These are phyloP conservation scores for Euglossa dilemma DNA, from an alignment of 1,140 invertebrate species.

Conservation along the genomic window DNA sequence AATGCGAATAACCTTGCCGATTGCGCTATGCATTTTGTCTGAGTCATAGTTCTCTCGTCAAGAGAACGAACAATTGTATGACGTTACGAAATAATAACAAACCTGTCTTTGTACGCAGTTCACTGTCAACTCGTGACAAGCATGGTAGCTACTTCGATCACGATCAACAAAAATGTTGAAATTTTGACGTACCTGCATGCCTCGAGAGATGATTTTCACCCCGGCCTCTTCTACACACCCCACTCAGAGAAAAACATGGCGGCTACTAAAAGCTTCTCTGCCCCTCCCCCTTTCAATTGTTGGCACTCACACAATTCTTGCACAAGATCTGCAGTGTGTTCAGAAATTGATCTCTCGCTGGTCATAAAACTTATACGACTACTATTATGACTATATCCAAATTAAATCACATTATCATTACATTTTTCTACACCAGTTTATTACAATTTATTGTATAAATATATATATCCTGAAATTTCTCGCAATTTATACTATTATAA, in stretches of 20 bases:
- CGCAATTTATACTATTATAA: neutral
- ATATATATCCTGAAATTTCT: too few species aligned
- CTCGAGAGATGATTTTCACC: constrained; percentile 83
- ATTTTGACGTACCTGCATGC: constrained; percentile 79
- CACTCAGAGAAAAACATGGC: constrained; percentile 82
- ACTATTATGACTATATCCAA: neutral
- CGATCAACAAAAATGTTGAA: constrained; percentile 27
- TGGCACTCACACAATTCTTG: constrained; percentile 27
- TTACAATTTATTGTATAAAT: too few species aligned
- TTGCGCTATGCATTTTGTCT: constrained; percentile 69
- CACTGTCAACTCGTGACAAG: neutral
- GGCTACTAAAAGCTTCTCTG: constrained; percentile 75
- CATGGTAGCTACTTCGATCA: neutral
- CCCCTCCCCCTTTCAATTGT: constrained; percentile 60
- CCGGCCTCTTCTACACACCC: constrained; percentile 82
- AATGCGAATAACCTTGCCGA: constrained; percentile 75
- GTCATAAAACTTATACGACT: neutral
- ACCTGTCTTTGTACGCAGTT: neutral
- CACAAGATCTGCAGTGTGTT: constrained; percentile 21
- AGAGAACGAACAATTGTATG: constrained; percentile 58
- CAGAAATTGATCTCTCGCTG: neutral
- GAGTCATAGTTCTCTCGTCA: constrained; percentile 69
- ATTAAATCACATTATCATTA: neutral
- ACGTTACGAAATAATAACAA: constrained; percentile 73
- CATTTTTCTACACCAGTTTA: neutral